These are phyloP conservation scores for Coelinius sp. DNA, from an alignment of 2,888 invertebrate species.

Conservation along the genomic window DNA sequence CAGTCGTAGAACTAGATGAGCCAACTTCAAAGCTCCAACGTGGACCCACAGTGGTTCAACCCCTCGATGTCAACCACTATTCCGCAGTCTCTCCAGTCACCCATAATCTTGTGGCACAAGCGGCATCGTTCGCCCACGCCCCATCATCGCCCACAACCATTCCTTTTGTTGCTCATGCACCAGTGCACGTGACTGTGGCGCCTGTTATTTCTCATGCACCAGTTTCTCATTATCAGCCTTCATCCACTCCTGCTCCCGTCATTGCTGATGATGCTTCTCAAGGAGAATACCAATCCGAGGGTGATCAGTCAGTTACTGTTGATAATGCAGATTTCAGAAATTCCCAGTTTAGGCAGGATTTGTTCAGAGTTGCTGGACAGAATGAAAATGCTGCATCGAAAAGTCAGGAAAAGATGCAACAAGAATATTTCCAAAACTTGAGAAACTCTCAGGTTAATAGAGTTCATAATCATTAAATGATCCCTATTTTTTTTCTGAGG, in stretches of 20 bases:
- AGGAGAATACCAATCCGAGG: slow-evolving; percentile 44
- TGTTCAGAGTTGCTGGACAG: slow-evolving; percentile 41
- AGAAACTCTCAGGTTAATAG: slow-evolving; percentile 40
- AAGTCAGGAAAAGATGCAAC: slow-evolving; percentile 41
- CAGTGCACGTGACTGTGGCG: slow-evolving; percentile 44
- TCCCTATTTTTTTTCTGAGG: no score
- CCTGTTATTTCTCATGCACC: slow-evolving; percentile 48
- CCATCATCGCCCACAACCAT: slow-evolving; percentile 44
- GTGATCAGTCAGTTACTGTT: slow-evolving; percentile 63
- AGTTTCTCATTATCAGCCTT: slow-evolving; percentile 59
- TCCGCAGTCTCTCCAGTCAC: slow-evolving; percentile 51
- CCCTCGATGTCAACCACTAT: not conserved
- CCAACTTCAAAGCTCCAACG: slow-evolving; percentile 74
- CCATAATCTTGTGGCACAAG: slow-evolving; percentile 51
- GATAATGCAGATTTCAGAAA: slow-evolving; percentile 66
- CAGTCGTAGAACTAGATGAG: slow-evolving; percentile 75
- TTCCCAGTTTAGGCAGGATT: slow-evolving; percentile 24
- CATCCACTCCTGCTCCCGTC: slow-evolving; percentile 47
- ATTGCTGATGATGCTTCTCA: slow-evolving; percentile 42
- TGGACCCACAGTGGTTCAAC: slow-evolving; percentile 70
- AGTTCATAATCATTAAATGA: not conserved
- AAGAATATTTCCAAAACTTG: slow-evolving; percentile 39
- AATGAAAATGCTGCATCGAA: slow-evolving; percentile 43
- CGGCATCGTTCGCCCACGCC: slow-evolving; percentile 46
- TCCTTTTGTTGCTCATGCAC: slow-evolving; percentile 48